Base-by-base conservation (phyloP, 2,888 invertebrate genomes). In the Synergus laeviventris region DNA sequence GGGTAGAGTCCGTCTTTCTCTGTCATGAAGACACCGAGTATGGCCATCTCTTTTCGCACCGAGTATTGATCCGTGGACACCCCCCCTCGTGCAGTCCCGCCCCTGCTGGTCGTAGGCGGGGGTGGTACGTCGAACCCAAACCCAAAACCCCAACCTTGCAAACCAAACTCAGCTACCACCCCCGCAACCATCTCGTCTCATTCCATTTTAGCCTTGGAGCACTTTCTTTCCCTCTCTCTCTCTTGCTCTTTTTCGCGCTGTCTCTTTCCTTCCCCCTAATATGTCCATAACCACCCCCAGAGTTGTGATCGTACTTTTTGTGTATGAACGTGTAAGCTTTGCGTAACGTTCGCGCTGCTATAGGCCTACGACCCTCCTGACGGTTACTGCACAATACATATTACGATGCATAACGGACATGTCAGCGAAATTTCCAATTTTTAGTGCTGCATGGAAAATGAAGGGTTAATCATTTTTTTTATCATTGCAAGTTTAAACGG, bases 31-130 rank as follows among this genome's bases (percentile, higher is more conserved):
- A 49, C 14, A 31, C 31, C 31, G 36, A 38, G 76, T 64, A 38
- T 31, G 18, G 8, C 24, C 42, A 39, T 80, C 78, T 80, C 76
- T 78, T 73, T 75, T 66, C 75, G 42, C 76, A 73, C 73, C 75
- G 74, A 81, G 86, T 87, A 87, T 87, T 87, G 87, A 87, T 87
- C 87, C 86, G 81, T 74, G 81, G 82, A 83, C 84, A 78, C 76
- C 77, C 81, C 77, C 81, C 70, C 78, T 78, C 82, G 79, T 83
- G 78, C 82, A 81, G 82, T 81, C 77, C 81, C 81, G 78, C 82
- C 79, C 59, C 79, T 49, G 75, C 66, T 77, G 21, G 73, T 70
- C n/a, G 76, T 64, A 70, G 75, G 73, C 75, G 78, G 74, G 78
- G 38, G 73, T 56, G 76, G 76, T 73, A 78, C 76, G 74, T 78